A percentile compares a stretch with the other conserved stretches of the same genome.
Evolutionary conservation across 2,113 vertebrate genomes (phyloP).

Genomic region (Sebastes fasciatus): DNA sequence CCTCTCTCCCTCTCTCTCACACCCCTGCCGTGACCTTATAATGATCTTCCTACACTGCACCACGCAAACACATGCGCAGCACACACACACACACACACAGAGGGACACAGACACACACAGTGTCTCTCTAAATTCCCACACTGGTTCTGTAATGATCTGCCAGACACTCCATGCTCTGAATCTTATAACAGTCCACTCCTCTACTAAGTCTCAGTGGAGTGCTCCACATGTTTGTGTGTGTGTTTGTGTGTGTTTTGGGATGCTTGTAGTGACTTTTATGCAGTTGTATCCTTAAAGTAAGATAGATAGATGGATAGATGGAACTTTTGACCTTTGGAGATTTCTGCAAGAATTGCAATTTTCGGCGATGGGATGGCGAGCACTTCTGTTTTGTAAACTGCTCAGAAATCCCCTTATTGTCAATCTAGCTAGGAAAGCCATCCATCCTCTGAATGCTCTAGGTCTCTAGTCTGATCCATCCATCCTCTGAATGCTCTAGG

Average conservation of each 20-base stretch:
- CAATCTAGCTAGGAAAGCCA: too few species aligned
- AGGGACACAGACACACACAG: slow-evolving; percentile 10
- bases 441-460: too few species aligned
- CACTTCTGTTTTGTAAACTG: too few species aligned
- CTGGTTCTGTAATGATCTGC: slow-evolving; percentile 65
- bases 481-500: too few species aligned
- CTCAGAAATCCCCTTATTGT: too few species aligned
- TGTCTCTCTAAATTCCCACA: slow-evolving; percentile 57
- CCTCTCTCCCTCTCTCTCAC: slow-evolving; percentile 34
- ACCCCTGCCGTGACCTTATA: slow-evolving; percentile 66
- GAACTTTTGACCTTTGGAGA: too few species aligned
- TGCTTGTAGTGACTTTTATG: neutral
- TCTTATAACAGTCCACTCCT: slow-evolving; percentile 66
- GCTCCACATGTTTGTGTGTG: neutral
- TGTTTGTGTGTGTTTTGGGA: slow-evolving; percentile 1
- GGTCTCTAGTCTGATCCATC: too few species aligned
- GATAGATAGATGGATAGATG: too few species aligned
- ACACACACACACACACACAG: neutral
- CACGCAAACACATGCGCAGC: slow-evolving; percentile 10
- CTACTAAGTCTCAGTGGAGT: slow-evolving; percentile 46
- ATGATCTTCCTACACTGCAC: slow-evolving; percentile 53
- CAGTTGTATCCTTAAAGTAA: neutral
- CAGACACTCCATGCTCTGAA: slow-evolving; percentile 61
- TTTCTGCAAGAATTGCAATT: too few species aligned
- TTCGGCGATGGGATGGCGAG: too few species aligned